These are phyloP conservation scores for Sitta europaea DNA, from an alignment of 2,113 vertebrate genomes.

Conservation along the genomic window DNA sequence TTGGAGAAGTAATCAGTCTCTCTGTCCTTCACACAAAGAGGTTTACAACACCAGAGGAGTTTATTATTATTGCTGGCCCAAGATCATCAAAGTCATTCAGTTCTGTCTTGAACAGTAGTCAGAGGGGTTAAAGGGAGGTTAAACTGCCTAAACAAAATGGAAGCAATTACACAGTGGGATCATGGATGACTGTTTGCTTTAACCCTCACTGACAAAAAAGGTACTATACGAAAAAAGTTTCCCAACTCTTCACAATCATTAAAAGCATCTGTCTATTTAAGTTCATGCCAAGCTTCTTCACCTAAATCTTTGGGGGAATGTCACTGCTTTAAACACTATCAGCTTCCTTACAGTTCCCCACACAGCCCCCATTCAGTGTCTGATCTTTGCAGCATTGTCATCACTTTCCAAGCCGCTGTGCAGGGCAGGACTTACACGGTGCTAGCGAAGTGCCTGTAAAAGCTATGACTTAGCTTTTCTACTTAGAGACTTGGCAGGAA, in stretches of 20 bases:
- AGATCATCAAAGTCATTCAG: conserved; percentile 70
- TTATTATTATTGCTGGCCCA: conserved; percentile 73
- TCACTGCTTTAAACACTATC: background rate
- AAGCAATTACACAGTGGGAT: conserved; percentile 74
- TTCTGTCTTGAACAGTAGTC: conserved; percentile 73
- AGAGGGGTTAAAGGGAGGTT: conserved; percentile 74
- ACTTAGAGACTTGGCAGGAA: background rate
- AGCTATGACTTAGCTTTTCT: background rate
- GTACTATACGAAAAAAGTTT: background rate
- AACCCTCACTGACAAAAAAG: conserved; percentile 33
- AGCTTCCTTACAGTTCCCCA: background rate
- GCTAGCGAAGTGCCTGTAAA: background rate
- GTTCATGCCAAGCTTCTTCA: background rate
- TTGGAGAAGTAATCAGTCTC: conserved; percentile 59
- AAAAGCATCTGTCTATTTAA: background rate
- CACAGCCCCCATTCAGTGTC: background rate
- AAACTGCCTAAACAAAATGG: conserved; percentile 77
- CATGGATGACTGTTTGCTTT: conserved; percentile 33
- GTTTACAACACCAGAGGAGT: conserved; percentile 64
- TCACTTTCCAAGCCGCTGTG: background rate
- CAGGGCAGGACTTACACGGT: background rate
- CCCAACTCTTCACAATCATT: background rate
- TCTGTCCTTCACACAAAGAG: conserved; percentile 60
- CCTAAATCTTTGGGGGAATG: background rate
- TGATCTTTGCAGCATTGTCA: background rate